Base-by-base conservation (phyloP, 2,888 invertebrate genomes). In the Melinaea marsaeus region DNA sequence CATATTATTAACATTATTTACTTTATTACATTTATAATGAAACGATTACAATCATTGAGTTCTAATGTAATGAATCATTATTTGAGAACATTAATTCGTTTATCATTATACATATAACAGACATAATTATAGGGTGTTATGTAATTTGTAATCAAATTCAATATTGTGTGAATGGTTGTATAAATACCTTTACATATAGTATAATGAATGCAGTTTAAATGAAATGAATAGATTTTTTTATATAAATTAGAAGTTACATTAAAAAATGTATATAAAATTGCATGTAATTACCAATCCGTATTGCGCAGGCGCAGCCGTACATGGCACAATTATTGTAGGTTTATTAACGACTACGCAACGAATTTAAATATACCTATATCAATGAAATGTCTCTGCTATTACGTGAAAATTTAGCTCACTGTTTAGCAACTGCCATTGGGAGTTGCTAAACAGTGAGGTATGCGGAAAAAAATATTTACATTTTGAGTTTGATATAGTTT, bases 321-420 rank as follows among this genome's bases (percentile, higher is more conserved):
- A 69, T 65, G 66, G 68, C 63, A 64, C 64, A 69, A 67, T 70
- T 70, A 70, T 62, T 62, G 67, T 65, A 61, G 60, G 68, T 56
- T 61, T 62, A 70, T 69, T 66, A 61, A 64, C 60, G 33, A 62
- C 57, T 60, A 54, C 66, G 66, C 68, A 64, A 61, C 57, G 51
- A 13, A 70, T 69, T 72, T 70, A 67, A 72, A 71, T 71, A 66
- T 66, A 22, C 22, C 22, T 22, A 65, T 69, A 70, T 71, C 69
- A 71, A 71, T 68, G 69, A 64, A 66, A 69, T 68, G 67, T 62
- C 65, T 62, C 47, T 61, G 59, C 61, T 65, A 68, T 64, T 67
- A 66, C 66, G 63, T 62, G 65, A 65, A 71, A 72, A 71, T 63
- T 69, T 42, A 58, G 61, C 55, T 57, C 33, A 60, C 61, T 64